A percentile compares a stretch with the other conserved stretches of the same genome.
Conservation (phyloP, 2,888 invertebrate genomes). For the Eristalis tenax region DNA sequence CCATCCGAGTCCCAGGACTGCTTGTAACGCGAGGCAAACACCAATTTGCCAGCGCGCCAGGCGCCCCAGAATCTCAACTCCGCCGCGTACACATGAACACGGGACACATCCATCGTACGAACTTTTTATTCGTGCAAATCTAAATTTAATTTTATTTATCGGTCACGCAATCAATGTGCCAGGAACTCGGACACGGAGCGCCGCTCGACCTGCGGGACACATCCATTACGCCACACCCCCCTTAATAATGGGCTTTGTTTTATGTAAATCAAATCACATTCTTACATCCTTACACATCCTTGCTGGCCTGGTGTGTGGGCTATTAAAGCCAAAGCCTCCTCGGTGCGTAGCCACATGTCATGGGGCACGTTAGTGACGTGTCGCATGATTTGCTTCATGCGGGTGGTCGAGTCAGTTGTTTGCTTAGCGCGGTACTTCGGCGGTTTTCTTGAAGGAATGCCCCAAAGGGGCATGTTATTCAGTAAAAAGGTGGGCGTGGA, state of each 20-base stretch:
- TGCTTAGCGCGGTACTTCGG: conserved; percentile 32
- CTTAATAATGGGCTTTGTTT: conserved; percentile 22
- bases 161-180: conserved; percentile 63
- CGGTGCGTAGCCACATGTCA: conserved; percentile 35
- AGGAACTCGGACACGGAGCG: conserved; percentile 26
- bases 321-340: conserved; percentile 32
- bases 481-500: neutral
- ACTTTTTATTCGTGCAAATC: conserved; percentile 58
- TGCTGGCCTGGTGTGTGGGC: conserved; percentile 2
- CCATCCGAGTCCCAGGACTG: conserved; percentile 4
- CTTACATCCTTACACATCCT: conserved; percentile 13
- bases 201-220: conserved; percentile 12
- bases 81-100: neutral
- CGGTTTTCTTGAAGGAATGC: conserved; percentile 1
- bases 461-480: neutral
- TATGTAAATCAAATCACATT: conserved; percentile 57
- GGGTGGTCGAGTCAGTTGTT: conserved; percentile 9
- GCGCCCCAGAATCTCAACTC: conserved; percentile 5
- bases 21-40: conserved; percentile 37
- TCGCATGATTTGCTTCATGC: conserved; percentile 46
- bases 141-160: conserved; percentile 69
- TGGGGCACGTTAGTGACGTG: conserved; percentile 28
- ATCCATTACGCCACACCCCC: conserved; percentile 34
- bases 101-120: conserved; percentile 7
- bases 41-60: conserved; percentile 52